Evolutionary conservation across 2,113 vertebrate genomes (phyloP).

Genomic region (Triplophysa rosa): DNA sequence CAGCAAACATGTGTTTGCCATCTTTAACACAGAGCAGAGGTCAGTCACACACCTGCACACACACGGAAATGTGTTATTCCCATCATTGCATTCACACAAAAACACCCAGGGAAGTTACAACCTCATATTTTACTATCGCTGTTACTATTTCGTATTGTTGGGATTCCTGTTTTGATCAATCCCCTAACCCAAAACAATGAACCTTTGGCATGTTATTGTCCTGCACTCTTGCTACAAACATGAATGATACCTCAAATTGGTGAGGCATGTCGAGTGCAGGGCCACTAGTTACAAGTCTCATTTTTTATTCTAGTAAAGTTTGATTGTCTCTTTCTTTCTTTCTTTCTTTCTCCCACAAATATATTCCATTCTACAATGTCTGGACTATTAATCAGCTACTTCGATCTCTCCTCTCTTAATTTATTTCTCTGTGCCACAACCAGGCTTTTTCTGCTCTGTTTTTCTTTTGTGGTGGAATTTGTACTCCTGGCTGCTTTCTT

Average conservation of each 20-base stretch:
- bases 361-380: neutral
- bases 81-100: neutral
- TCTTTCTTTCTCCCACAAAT: neutral
- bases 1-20: slow-evolving; percentile 80
- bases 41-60: slow-evolving; percentile 57
- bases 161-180: no score
- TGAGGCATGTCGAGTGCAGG: no score
- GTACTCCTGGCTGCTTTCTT: slow-evolving; percentile 37
- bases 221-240: no score
- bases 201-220: no score
- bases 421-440: neutral
- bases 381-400: slow-evolving; percentile 29
- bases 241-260: no score
- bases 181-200: no score
- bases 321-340: neutral
- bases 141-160: no score
- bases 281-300: no score
- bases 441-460: slow-evolving; percentile 17
- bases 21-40: slow-evolving; percentile 88
- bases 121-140: neutral
- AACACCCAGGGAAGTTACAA: neutral
- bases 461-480: slow-evolving; percentile 31
- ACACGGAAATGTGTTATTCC: neutral
- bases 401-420: slow-evolving; percentile 1
- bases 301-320: neutral